phyloP scores from a whole-genome alignment of 1,140 invertebrate genomes.

The Ceratina calcarata region DNA sequence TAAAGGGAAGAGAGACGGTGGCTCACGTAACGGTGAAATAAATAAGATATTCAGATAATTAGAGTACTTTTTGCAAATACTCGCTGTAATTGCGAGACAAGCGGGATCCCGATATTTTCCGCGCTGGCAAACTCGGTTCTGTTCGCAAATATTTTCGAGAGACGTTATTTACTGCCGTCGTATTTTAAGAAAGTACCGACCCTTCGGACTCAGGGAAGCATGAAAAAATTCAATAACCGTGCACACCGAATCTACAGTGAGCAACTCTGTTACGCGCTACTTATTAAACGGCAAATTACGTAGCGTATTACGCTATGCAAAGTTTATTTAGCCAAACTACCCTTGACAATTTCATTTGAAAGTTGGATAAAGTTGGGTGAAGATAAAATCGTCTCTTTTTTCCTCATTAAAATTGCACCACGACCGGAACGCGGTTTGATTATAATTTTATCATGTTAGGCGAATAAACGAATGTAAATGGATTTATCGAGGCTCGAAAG shows the following conservation, averaged over 20 bases:
- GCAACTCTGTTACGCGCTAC: not conserved
- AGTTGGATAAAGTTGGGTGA: too few species aligned
- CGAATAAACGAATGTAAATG: not conserved
- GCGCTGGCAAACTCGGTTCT: not conserved
- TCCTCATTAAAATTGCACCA: too few species aligned
- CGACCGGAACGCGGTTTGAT: too few species aligned
- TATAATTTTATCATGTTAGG: not conserved
- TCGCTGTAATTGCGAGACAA: not conserved
- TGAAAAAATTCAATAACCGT: not conserved
- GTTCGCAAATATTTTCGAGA: slow-evolving; percentile 1
- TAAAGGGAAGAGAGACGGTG: too few species aligned
- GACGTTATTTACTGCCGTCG: not conserved
- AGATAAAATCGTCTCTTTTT: too few species aligned
- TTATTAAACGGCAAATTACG: not conserved
- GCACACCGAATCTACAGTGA: not conserved
- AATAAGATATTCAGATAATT: slow-evolving; percentile 8
- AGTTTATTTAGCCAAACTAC: too few species aligned
- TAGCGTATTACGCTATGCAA: too few species aligned
- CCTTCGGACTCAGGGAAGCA: not conserved
- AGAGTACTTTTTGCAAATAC: too few species aligned
- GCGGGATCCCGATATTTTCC: slow-evolving; percentile 6
- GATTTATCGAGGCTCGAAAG: not conserved
- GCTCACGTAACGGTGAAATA: slow-evolving; percentile 10
- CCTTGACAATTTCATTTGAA: too few species aligned
- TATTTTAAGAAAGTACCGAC: slow-evolving; percentile 3